Percentiles rank a stretch among this genome's conserved stretches.
Conservation (phyloP, 2,113 vertebrate genomes). For the Corvus moneduloides region DNA sequence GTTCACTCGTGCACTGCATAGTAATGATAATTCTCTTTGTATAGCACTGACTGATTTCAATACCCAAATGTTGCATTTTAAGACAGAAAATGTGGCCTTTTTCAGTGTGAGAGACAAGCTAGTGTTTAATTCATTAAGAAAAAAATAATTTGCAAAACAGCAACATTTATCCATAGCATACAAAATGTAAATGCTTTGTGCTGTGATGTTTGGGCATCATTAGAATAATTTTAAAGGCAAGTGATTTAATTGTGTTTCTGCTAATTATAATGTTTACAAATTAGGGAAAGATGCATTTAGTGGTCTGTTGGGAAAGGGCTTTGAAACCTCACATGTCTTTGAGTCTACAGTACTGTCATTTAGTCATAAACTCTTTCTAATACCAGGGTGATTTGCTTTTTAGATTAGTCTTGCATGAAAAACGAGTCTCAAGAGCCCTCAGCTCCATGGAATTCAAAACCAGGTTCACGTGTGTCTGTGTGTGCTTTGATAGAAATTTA, state of each 20-base stretch:
- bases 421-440: neutral
- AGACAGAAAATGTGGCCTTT: neutral
- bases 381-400: conserved; percentile 30
- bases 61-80: neutral
- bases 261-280: conserved; percentile 47
- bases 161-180: neutral
- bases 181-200: neutral
- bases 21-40: neutral
- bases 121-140: neutral
- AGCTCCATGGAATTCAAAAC: neutral
- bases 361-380: conserved; percentile 33
- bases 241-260: conserved; percentile 27
- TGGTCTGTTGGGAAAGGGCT: neutral
- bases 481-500: neutral
- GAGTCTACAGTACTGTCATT: conserved; percentile 17
- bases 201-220: neutral
- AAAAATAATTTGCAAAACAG: neutral
- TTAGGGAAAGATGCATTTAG: neutral
- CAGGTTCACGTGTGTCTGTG: neutral
- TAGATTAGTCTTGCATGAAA: conserved; percentile 17
- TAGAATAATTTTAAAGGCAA: neutral
- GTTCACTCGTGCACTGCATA: neutral
- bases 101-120: neutral
- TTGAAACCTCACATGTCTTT: neutral
- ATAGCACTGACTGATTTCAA: neutral